A percentile compares a stretch with the other conserved stretches of the same genome.
Conservation (phyloP, 2,888 invertebrate genomes). For the Phaedon cochleariae region DNA sequence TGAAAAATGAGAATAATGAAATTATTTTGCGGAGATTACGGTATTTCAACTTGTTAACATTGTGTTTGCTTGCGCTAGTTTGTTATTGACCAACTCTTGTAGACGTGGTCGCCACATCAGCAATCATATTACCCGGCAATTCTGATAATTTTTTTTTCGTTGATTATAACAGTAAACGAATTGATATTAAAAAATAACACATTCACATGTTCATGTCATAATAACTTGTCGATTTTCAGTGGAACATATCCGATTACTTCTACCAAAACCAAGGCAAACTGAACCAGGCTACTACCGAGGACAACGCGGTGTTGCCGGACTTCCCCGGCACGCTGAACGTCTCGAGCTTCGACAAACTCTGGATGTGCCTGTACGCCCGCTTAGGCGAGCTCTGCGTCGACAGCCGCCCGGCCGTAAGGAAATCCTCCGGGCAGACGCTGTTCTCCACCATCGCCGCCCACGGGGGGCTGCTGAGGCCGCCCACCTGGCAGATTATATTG, state of each 20-base stretch:
- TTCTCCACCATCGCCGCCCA: slow-evolving; percentile 98
- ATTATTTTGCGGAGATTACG: no score
- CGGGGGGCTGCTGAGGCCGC: slow-evolving; percentile 84
- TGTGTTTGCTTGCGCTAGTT: no score
- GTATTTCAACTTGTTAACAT: no score
- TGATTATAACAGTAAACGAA: no score
- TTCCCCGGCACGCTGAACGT: slow-evolving; percentile 85
- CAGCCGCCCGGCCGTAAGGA: slow-evolving; percentile 92
- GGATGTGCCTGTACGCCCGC: slow-evolving; percentile 94
- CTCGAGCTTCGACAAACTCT: slow-evolving; percentile 90
- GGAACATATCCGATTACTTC: slow-evolving; percentile 98
- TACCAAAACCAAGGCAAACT: slow-evolving; percentile 93
- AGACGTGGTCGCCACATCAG: no score
- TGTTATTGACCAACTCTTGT: no score
- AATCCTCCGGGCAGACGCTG: slow-evolving; percentile 96
- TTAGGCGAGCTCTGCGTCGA: slow-evolving; percentile 94
- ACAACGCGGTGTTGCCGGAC: slow-evolving; percentile 81
- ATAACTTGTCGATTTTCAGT: no score
- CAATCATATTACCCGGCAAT: no score
- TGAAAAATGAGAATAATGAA: no score
- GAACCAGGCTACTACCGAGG: slow-evolving; percentile 76
- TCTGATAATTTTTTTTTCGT: no score
- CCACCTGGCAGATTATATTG: slow-evolving; percentile 93
- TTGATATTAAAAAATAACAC: no score
- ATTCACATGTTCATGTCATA: no score